These are phyloP conservation scores for Keiferia lycopersicella DNA, from an alignment of 2,888 invertebrate genomes.

Conservation along the genomic window DNA sequence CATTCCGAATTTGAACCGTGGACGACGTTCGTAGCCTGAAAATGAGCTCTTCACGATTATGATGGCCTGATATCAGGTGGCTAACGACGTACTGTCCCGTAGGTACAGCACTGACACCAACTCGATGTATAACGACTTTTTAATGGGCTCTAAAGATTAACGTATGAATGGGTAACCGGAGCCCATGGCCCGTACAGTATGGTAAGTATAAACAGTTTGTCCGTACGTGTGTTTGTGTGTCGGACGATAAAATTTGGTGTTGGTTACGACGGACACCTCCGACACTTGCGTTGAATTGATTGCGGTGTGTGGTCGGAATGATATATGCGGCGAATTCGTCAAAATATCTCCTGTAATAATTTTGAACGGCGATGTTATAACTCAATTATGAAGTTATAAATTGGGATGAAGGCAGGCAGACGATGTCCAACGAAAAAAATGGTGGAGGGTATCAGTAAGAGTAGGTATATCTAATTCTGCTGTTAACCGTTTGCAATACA, in stretches of 20 bases:
- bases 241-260: constrained; percentile 69
- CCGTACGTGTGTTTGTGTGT: constrained; percentile 52
- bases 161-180: constrained; percentile 78
- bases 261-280: constrained; percentile 50
- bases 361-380: background rate
- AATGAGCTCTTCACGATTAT: constrained; percentile 56
- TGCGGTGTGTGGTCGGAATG: constrained; percentile 31
- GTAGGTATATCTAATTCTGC: too few species aligned
- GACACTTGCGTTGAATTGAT: constrained; percentile 25
- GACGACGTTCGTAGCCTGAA: constrained; percentile 50
- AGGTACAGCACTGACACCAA: constrained; percentile 61
- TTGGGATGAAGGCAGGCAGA: too few species aligned
- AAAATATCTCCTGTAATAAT: background rate
- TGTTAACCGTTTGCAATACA: background rate
- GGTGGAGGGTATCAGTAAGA: too few species aligned
- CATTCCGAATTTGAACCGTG: constrained; percentile 56
- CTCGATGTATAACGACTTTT: constrained; percentile 68
- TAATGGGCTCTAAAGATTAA: constrained; percentile 74
- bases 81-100: constrained; percentile 79
- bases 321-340: constrained; percentile 19
- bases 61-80: constrained; percentile 73
- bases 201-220: constrained; percentile 73
- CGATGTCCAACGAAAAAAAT: too few species aligned
- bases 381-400: constrained; percentile 12
- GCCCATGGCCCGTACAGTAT: constrained; percentile 58